phyloP scores from a whole-genome alignment of 2,113 vertebrate species.

The Ictidomys tridecemlineatus region DNA sequence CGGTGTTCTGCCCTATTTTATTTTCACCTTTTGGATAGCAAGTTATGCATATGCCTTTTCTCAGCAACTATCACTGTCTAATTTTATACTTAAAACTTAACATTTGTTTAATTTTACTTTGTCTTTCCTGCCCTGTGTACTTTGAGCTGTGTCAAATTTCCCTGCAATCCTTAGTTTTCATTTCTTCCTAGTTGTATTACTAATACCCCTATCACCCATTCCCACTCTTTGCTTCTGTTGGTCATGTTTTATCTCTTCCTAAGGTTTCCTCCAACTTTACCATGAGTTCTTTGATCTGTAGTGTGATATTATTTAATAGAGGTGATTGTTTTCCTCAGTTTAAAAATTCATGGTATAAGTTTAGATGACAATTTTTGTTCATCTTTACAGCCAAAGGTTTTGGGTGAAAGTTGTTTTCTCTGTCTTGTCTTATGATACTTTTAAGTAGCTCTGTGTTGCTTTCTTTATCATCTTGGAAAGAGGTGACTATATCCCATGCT shows the following conservation, averaged over 20 bases:
- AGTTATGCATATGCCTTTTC: neutral
- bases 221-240: neutral
- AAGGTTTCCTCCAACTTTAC: neutral
- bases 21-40: neutral
- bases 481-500: neutral
- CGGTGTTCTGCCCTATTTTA: neutral
- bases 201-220: fast-evolving
- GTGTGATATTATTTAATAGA: neutral
- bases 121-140: neutral
- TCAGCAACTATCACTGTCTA: neutral
- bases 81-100: neutral
- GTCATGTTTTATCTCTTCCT: neutral
- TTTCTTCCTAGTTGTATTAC: neutral
- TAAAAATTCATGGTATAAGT: neutral
- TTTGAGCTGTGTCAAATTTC: neutral
- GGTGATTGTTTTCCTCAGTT: neutral
- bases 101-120: neutral
- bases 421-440: neutral
- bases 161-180: neutral
- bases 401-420: neutral
- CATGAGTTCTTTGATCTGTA: neutral
- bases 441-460: neutral
- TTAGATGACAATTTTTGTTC: neutral
- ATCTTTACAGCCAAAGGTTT: neutral
- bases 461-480: neutral